phyloP scores from a whole-genome alignment of 2,113 vertebrate genomes.

The Rhinoderma darwinii region DNA sequence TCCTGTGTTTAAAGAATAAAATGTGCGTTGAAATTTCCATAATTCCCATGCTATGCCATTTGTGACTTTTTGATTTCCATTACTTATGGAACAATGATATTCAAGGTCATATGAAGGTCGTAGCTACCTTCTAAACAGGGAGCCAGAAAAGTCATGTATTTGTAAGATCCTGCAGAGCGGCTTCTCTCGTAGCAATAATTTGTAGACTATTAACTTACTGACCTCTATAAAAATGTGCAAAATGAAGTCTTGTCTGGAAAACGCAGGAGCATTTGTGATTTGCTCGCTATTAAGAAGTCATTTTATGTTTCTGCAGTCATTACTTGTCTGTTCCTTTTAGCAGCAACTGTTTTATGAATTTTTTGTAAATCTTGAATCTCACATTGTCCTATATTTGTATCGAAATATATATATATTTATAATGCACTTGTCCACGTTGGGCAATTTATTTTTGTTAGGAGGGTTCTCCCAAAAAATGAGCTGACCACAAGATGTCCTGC shows the following conservation, averaged over 20 bases:
- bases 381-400: too few species aligned
- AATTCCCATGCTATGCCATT: neutral
- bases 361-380: neutral
- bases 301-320: neutral
- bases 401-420: too few species aligned
- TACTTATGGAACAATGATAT: neutral
- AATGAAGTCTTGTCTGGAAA: neutral
- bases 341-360: neutral
- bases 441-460: too few species aligned
- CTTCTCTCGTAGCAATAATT: neutral
- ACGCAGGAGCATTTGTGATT: neutral
- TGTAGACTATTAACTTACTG: neutral
- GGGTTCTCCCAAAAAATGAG: too few species aligned
- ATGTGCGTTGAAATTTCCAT: neutral
- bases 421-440: too few species aligned
- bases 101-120: conserved; percentile 14
- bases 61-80: neutral
- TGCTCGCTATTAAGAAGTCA: neutral
- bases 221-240: neutral
- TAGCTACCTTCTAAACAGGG: neutral
- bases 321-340: neutral
- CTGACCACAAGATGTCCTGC: too few species aligned
- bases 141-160: neutral
- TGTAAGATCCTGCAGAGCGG: neutral
- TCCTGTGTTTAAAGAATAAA: neutral